These are phyloP conservation scores for Cheirogaleus major DNA, from an alignment of 2,797 vertebrate genomes.

Conservation along the genomic window DNA sequence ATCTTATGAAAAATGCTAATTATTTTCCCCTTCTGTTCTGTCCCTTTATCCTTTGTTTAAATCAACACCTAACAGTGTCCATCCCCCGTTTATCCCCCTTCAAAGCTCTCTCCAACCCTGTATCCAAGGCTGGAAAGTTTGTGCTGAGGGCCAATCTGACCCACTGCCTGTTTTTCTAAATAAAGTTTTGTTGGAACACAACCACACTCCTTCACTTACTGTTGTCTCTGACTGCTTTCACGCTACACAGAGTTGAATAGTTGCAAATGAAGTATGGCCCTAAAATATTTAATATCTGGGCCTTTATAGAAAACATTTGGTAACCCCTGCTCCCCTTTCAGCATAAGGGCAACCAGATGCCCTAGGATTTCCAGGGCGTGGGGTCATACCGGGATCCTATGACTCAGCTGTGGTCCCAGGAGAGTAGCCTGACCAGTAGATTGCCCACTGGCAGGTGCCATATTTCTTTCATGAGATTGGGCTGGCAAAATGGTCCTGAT, in stretches of 20 bases:
- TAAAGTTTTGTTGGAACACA: not conserved
- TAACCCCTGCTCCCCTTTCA: not conserved
- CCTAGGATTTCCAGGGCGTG: not conserved
- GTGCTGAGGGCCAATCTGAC: not conserved
- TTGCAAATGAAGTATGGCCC: not conserved
- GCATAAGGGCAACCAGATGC: not conserved
- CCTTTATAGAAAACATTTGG: not conserved
- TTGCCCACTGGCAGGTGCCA: not conserved
- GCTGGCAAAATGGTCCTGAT: not conserved
- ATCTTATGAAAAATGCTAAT: not conserved
- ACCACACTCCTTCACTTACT: not conserved
- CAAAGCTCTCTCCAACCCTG: not conserved
- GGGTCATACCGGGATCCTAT: not conserved
- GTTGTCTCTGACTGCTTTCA: not conserved
- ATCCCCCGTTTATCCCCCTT: not conserved
- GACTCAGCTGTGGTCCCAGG: not conserved
- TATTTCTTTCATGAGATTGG: not conserved
- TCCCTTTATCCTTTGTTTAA: not conserved
- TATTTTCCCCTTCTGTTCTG: not conserved
- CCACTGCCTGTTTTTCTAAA: not conserved
- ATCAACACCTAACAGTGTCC: not conserved
- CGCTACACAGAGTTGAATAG: not conserved
- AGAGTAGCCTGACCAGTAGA: not conserved
- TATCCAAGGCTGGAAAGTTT: not conserved
- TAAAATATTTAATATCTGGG: not conserved